phyloP scores from a whole-genome alignment of 2,113 vertebrate species.

The Apodemus sylvaticus region DNA sequence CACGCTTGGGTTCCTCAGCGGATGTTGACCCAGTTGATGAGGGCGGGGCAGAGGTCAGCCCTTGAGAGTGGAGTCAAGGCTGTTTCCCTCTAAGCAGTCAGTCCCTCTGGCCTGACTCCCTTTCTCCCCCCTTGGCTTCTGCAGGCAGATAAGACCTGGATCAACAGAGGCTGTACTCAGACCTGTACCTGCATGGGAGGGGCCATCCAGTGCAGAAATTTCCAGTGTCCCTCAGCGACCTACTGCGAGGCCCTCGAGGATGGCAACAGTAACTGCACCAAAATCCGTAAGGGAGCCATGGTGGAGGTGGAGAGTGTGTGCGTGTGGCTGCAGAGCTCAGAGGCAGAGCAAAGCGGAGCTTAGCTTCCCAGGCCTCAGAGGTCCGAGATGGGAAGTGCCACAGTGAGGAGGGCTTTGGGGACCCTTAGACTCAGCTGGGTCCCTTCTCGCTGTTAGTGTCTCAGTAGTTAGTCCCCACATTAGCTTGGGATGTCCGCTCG shows the following conservation, averaged over 20 bases:
- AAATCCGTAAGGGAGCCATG: background rate
- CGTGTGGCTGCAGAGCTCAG: background rate
- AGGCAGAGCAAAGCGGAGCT: background rate
- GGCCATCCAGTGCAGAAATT: background rate
- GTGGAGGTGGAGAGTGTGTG: no score
- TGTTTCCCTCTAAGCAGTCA: background rate
- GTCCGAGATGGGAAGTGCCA: no score
- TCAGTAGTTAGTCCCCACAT: no score
- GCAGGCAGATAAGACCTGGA: background rate
- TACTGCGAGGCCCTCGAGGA: background rate
- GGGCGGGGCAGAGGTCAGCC: background rate
- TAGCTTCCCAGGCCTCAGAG: no score
- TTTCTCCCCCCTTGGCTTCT: background rate
- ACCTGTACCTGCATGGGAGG: background rate
- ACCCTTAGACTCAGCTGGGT: no score
- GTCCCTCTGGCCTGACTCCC: background rate
- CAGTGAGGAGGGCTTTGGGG: no score
- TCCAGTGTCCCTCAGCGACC: background rate
- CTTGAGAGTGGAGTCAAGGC: background rate
- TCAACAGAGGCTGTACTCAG: background rate
- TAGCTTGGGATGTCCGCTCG: no score
- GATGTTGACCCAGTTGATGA: background rate
- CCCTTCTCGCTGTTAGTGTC: no score
- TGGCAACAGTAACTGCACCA: background rate
- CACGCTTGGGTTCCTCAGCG: background rate